A percentile compares a stretch with the other conserved stretches of the same genome.
phyloP scores from a whole-genome alignment of 2,113 vertebrate genomes.

The Ictalurus punctatus region DNA sequence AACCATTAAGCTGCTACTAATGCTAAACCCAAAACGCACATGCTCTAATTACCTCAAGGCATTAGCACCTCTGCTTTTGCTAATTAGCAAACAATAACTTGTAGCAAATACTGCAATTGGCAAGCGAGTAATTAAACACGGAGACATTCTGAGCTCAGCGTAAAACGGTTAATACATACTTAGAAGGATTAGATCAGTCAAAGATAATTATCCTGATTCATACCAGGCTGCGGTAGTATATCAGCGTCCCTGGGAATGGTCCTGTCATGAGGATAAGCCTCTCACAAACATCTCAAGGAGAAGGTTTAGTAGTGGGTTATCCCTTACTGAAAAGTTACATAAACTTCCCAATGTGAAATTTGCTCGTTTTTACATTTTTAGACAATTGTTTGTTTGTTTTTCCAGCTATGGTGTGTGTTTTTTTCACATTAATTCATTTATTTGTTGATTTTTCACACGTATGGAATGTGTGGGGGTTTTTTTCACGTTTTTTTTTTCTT shows the following conservation, averaged over 20 bases:
- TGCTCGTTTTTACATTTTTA: not conserved
- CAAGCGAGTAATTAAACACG: not conserved
- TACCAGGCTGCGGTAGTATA: not conserved
- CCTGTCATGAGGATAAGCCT: not conserved
- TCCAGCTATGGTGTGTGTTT: too few species aligned
- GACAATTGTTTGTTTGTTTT: not conserved
- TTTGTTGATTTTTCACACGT: too few species aligned
- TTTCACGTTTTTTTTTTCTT: not conserved
- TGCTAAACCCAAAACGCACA: conserved; percentile 24
- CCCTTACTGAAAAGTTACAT: not conserved
- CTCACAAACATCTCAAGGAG: too few species aligned
- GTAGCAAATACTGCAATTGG: not conserved
- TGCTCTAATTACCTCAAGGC: not conserved
- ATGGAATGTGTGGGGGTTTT: not conserved
- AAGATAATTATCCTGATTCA: not conserved
- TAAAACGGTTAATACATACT: not conserved
- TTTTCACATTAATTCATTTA: too few species aligned
- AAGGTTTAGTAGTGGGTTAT: not conserved
- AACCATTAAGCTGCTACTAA: conserved; percentile 24
- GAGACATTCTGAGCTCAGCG: not conserved
- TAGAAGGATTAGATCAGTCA: conserved; percentile 6
- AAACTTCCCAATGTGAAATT: not conserved
- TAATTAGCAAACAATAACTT: conserved; percentile 34
- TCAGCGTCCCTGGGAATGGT: not conserved
- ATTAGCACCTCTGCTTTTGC: not conserved